A percentile compares a stretch with the other conserved stretches of the same genome.
phyloP scores from a whole-genome alignment of 2,797 vertebrate genomes.

The Mionectes olivaceus region DNA sequence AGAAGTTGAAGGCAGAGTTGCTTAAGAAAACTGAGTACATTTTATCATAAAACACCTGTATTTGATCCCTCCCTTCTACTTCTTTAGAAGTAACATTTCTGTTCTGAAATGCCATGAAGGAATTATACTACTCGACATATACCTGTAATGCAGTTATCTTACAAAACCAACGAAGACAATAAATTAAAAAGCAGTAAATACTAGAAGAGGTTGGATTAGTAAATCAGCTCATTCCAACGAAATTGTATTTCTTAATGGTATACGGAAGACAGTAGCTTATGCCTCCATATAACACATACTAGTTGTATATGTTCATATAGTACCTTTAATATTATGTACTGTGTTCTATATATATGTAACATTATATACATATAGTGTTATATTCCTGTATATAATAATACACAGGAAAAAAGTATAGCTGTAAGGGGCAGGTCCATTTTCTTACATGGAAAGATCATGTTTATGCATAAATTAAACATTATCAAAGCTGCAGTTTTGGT shows the following conservation, averaged over 20 bases:
- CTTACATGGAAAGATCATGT: neutral
- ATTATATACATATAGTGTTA: neutral
- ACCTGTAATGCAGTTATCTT: neutral
- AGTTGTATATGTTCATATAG: neutral
- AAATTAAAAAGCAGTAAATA: neutral
- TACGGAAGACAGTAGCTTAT: neutral
- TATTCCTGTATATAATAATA: neutral
- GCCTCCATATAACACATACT: neutral
- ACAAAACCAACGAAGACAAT: neutral
- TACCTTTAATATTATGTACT: neutral
- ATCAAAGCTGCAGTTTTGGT: neutral
- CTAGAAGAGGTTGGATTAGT: neutral
- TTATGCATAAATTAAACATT: neutral
- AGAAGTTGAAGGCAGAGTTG: neutral
- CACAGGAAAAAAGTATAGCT: neutral
- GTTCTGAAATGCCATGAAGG: neutral
- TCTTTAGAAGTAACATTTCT: neutral
- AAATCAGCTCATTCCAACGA: neutral
- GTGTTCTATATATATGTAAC: neutral
- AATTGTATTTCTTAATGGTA: neutral
- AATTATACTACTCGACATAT: neutral
- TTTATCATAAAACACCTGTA: conserved; percentile 32
- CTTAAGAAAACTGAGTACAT: neutral
- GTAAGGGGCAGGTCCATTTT: neutral
- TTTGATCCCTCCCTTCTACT: neutral